Conservation (phyloP, 2,113 vertebrate genomes). For the Zootoca vivipara region DNA sequence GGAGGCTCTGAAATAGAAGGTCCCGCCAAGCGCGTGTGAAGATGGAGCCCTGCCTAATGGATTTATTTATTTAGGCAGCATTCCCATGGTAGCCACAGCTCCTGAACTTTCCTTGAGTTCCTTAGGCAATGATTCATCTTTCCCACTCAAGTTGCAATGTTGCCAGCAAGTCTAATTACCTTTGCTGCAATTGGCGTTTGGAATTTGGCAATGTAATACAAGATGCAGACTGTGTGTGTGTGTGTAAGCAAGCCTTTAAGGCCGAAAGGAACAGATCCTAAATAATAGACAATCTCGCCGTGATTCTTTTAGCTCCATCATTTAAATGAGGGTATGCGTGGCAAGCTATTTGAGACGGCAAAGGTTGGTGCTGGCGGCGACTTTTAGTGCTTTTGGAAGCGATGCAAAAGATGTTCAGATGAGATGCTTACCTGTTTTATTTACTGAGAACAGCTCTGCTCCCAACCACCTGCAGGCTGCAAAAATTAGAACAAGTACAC, state of each 20-base stretch:
- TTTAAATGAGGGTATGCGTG: conserved; percentile 54
- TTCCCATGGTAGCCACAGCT: not conserved
- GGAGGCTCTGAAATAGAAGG: no score
- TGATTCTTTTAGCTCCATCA: conserved; percentile 32
- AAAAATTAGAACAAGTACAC: conserved; percentile 69
- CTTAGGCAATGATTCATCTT: not conserved
- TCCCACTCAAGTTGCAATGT: not conserved
- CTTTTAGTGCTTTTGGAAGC: conserved; percentile 47
- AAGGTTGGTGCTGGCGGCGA: conserved; percentile 51
- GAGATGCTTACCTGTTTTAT: conserved; percentile 51
- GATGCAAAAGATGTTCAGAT: conserved; percentile 46
- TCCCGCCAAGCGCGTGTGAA: not conserved
- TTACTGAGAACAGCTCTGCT: conserved; percentile 57
- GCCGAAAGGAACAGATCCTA: conserved; percentile 11
- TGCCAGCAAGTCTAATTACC: not conserved
- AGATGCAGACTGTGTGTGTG: not conserved
- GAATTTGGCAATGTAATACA: conserved; percentile 17
- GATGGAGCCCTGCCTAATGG: not conserved
- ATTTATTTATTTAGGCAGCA: not conserved
- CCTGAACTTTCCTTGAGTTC: not conserved
- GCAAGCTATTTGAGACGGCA: conserved; percentile 54
- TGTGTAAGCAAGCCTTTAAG: not conserved
- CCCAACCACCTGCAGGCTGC: conserved; percentile 47
- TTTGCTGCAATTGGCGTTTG: conserved; percentile 6
- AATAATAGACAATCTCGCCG: conserved; percentile 6